Evolutionary conservation across 2,113 vertebrate genomes (phyloP), one percentile per base, ranked within the genome.

Genomic region (Junco hyemalis): DNA sequence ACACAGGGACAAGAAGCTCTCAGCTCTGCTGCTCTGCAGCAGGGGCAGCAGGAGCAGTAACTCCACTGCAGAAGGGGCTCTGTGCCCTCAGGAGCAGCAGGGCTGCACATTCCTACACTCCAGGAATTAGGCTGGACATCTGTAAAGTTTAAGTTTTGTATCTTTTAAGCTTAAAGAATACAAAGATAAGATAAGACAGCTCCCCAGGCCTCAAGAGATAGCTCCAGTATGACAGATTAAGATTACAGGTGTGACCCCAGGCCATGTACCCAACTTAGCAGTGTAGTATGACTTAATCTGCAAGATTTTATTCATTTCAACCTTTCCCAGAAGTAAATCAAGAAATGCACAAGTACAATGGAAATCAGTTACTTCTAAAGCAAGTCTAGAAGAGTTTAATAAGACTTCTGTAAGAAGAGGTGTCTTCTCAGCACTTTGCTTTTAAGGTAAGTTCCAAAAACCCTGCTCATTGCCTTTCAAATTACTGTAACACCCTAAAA

Each of bases 401-500:
- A 97, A 96, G 97, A 96, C 96, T 96, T 97, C 96, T 98, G 96
- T 90, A 97, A 97, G 96, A 97, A 98, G 97, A 97, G 97, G 92
- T 97, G 97, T 98, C 98, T 98, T 97, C 97, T 98, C 97, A 95
- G 96, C 93, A 98, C 95, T 98, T 96, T 97, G 97, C 97, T 98
- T 96, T 80, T 97, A 95, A 97, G 93, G 93, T 94, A 97, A 96
- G 97, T 97, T 98, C 98, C 97, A 97, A 96, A 98, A 97, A 98
- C 97, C 97, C 98, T 98, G 98, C 96, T 98, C 97, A 98, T 97
- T 97, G 97, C 97, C 96, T 97, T 96, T 98, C 97, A 98, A 98
- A 97, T 98, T 98, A 98, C 98, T 98, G 97, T 98, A 98, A 98
- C 96, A 98, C 98, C 98, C 98, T 98, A 99, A 97, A 98, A 99